phyloP scores from a whole-genome alignment of 2,888 invertebrate species.

The Sialis lutaria region DNA sequence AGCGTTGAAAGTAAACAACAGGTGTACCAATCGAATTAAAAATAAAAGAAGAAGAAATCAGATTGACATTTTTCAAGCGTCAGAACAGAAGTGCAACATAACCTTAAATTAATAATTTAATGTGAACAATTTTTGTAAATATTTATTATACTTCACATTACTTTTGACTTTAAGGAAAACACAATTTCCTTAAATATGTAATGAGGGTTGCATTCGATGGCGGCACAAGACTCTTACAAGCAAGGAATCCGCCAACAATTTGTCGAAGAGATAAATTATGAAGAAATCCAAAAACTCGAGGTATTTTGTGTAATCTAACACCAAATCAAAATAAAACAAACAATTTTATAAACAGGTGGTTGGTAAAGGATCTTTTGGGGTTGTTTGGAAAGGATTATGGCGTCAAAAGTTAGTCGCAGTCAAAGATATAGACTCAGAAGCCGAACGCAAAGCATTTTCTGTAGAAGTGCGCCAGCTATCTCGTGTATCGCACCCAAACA shows the following conservation, averaged over 20 bases:
- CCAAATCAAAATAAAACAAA: conserved; percentile 5
- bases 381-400: conserved; percentile 84
- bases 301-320: conserved; percentile 30
- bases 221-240: conserved; percentile 18
- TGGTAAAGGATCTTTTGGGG: conserved; percentile 88
- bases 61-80: no score
- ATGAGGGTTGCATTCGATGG: conserved; percentile 18
- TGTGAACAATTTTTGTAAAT: no score
- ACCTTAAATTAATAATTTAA: no score
- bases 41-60: no score
- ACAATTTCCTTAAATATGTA: conserved; percentile 13
- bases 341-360: conserved; percentile 41
- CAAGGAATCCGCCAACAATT: conserved; percentile 29
- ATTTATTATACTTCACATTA: no score
- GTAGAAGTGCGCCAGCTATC: conserved; percentile 83
- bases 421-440: conserved; percentile 81
- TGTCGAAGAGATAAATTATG: conserved; percentile 62
- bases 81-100: no score
- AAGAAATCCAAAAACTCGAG: conserved; percentile 56
- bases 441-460: conserved; percentile 74
- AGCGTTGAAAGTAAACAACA: no score
- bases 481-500: conserved; percentile 82
- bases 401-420: conserved; percentile 74
- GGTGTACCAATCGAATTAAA: no score
- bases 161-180: neutral